Evolutionary conservation across 1,140 invertebrate species (phyloP).

Genomic region (Drosophila pseudoobscura): DNA sequence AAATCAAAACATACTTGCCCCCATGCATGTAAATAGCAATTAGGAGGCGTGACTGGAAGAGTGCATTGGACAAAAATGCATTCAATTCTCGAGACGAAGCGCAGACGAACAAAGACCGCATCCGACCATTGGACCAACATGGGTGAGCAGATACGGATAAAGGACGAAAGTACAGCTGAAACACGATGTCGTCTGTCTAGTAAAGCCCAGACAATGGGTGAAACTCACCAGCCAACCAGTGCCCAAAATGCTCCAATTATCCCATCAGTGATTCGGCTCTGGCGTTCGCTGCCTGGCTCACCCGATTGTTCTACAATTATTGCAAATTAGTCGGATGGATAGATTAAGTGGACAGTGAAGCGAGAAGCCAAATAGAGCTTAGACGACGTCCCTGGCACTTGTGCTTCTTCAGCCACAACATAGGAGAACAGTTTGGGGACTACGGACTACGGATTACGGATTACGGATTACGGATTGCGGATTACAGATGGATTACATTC

Average conservation of each 20-base stretch:
- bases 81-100: neutral
- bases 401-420: neutral
- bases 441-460: neutral
- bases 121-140: neutral
- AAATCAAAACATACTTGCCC: no score
- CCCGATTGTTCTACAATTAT: constrained; percentile 39
- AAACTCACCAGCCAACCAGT: constrained; percentile 1
- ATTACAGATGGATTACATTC: constrained; percentile 5
- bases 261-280: constrained; percentile 12
- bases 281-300: neutral
- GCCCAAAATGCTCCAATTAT: constrained; percentile 40
- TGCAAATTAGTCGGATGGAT: constrained; percentile 34
- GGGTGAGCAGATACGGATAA: neutral
- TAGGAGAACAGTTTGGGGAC: neutral
- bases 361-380: neutral
- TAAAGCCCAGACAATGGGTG: neutral
- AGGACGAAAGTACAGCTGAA: neutral
- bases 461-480: neutral
- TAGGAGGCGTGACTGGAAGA: neutral
- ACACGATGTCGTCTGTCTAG: neutral
- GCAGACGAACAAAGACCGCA: neutral
- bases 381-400: neutral
- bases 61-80: constrained; percentile 7
- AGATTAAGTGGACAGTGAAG: neutral
- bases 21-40: neutral